These are phyloP conservation scores for Ellobium chinense DNA, from an alignment of 2,888 invertebrate species.

Conservation along the genomic window DNA sequence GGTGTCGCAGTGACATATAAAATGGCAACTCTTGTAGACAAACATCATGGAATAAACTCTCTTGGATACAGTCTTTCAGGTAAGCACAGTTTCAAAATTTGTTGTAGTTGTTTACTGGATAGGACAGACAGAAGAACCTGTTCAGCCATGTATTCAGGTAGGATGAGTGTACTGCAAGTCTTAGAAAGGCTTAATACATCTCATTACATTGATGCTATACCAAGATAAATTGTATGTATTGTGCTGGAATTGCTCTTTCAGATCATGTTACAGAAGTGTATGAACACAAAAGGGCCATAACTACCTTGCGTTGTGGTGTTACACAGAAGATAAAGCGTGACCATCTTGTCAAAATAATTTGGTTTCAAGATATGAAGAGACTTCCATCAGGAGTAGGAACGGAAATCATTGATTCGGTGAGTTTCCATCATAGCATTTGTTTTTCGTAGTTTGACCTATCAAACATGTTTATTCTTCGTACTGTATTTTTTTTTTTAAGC, in stretches of 20 bases:
- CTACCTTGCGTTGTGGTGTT: conserved; percentile 24
- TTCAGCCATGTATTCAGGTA: too few species aligned
- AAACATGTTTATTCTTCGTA: background rate
- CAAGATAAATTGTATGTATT: too few species aligned
- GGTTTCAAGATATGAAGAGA: conserved; percentile 34
- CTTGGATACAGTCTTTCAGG: conserved; percentile 45
- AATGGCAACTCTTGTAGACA: conserved; percentile 37
- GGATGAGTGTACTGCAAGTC: too few species aligned
- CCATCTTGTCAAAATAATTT: conserved; percentile 13
- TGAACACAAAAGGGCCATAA: background rate
- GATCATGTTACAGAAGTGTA: conserved; percentile 35
- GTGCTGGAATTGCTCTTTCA: too few species aligned
- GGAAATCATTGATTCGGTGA: conserved; percentile 33
- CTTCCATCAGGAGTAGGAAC: conserved; percentile 4
- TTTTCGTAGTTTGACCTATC: too few species aligned
- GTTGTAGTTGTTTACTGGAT: too few species aligned
- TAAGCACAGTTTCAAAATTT: too few species aligned
- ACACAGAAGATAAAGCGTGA: background rate
- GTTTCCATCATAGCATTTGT: too few species aligned
- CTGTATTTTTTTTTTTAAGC: background rate
- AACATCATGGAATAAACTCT: conserved; percentile 8
- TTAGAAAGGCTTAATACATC: too few species aligned
- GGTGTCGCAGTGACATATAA: conserved; percentile 33
- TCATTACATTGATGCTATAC: too few species aligned
- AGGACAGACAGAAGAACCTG: too few species aligned